Evolutionary conservation across 2,113 vertebrate genomes (phyloP), one percentile per base, ranked within the genome.

Genomic region (Fulmarus glacialis): DNA sequence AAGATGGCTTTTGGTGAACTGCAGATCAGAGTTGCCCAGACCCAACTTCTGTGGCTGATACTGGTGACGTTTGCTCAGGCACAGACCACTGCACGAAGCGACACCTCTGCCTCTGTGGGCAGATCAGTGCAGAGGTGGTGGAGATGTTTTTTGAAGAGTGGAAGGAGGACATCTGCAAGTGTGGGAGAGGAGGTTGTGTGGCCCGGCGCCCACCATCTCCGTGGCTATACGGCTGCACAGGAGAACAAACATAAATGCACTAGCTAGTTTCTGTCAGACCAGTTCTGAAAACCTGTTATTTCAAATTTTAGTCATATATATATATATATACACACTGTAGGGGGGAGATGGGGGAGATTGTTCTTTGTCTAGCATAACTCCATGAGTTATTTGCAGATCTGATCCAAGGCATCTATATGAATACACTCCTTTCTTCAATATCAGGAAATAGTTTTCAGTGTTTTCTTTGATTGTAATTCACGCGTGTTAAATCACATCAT

Each of bases 161-260:
- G 34, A 85, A 70, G 67, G 23, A 63, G 17, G 7, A 29, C 0
- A 0, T 56, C 55, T 32, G 42, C 1, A 0, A 38, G 26, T 75
- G 9, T 24, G n/a, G 26, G 34, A 85, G 50, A 43, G 17, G 4
- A 56, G 9, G 4, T 2, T 48, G 24, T 64, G 17, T 60, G 34
- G 45, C 50, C 29, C 18, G 53, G 68, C 5, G 2, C 19, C 8
- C 21, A 38, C n/a, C 36, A 19, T 11, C 13, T 58, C 22, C 5
- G 1, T 55, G 50, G 11, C 27, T n/a, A 1, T 42, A n/a, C 3
- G 4, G 6, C 48, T 70, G 43, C 22, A 52, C 24, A 64, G 19
- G 29, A 75, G 52, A 90, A 38, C 1, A 5, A 80, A 48, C 3
- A 15, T 3, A 56, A 48, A 56, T 71, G 7, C 9, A 32, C 8